Evolutionary conservation across 2,113 vertebrate species (phyloP), one percentile per base, ranked within the genome.

Genomic region (Lepus europaeus): DNA sequence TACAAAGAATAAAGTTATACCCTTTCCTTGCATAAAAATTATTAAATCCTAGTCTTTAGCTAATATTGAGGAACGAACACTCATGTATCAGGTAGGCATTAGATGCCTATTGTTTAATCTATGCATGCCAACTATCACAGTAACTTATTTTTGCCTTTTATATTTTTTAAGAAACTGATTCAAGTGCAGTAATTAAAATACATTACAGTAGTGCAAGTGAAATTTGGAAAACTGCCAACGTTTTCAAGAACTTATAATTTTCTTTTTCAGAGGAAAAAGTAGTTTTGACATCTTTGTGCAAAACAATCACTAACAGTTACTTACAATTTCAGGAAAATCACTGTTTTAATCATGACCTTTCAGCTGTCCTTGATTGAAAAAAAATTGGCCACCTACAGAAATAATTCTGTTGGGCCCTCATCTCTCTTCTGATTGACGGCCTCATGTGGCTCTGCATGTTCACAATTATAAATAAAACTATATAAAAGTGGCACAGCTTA

Each of bases 261-360:
- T 97, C 98, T 97, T 98, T 96, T 86, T 92, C 91, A 70, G 97
- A 96, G 79, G 89, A 96, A 87, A 98, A 98, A 98, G 98, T 95
- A 98, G 98, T 98, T 98, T 98, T 98, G 98, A 98, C 98, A 98
- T 98, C 98, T 98, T 97, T 95, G 98, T 97, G 94, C 98, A 98
- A 98, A 98, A 98, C 98, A 98, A 96, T 98, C 97, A 96, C 98
- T 98, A 98, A 98, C 98, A 97, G 98, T 98, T 98, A 98, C 97
- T 98, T 98, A 97, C 90, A 97, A 97, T 98, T 98, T 98, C 95
- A 95, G 96, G 97, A 94, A 98, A 98, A 98, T 98, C 98, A 98
- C 98, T 98, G 98, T 98, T 98, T 98, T 98, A 98, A 98, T 98
- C 98, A 98, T 98, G 98, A 98, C 98, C 98, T 98, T 98, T 98